These are phyloP conservation scores for Delphinus delphis DNA, from an alignment of 2,113 vertebrate genomes.

Conservation along the genomic window DNA sequence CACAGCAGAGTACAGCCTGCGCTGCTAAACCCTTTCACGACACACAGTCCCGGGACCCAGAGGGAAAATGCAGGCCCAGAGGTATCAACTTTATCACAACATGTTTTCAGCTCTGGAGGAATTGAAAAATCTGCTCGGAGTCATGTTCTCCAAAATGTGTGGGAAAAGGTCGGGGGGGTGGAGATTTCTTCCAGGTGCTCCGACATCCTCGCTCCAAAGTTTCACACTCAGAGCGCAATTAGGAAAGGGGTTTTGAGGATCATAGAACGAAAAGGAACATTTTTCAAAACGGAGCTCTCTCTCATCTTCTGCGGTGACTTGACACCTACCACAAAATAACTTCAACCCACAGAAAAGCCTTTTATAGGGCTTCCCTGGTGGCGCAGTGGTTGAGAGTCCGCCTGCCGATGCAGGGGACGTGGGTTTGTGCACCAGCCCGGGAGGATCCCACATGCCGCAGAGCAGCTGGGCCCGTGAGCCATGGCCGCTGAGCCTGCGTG, in stretches of 20 bases:
- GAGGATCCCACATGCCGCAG: too few relatives aligned
- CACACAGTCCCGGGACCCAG: neutral
- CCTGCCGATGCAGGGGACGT: too few relatives aligned
- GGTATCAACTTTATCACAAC: neutral
- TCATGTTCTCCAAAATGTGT: slow-evolving; percentile 16
- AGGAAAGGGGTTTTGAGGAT: neutral
- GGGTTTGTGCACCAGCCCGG: too few relatives aligned
- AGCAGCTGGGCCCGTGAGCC: too few relatives aligned
- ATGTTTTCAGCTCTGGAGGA: neutral
- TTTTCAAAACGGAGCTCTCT: neutral
- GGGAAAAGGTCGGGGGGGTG: neutral
- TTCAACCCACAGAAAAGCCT: neutral
- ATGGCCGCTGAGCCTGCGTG: too few relatives aligned
- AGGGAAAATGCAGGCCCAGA: neutral
- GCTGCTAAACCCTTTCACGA: neutral
- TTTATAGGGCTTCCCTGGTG: neutral
- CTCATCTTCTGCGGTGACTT: slow-evolving; percentile 3
- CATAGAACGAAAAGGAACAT: neutral
- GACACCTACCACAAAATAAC: neutral
- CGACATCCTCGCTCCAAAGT: neutral
- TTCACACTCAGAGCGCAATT: neutral
- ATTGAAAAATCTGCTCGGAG: slow-evolving; percentile 9
- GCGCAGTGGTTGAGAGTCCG: too few relatives aligned
- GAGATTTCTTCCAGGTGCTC: neutral
- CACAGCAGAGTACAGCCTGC: neutral